Conservation (phyloP, 2,113 vertebrate species). For the Gorilla gorilla region DNA sequence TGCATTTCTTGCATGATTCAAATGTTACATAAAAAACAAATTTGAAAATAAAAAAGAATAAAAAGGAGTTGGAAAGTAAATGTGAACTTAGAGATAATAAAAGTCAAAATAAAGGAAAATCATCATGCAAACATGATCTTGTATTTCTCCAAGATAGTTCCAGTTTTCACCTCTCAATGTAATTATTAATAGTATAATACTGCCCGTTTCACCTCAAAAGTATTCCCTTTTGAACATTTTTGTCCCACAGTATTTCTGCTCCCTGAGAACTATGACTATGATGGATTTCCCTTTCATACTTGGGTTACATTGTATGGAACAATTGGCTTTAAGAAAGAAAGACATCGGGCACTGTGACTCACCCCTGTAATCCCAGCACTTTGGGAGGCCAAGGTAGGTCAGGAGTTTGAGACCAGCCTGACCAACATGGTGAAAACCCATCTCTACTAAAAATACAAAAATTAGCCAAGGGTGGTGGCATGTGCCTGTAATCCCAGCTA, state of each 20-base stretch:
- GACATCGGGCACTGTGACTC: too few species aligned
- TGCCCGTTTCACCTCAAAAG: background rate
- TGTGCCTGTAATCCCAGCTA: too few species aligned
- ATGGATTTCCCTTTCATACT: background rate
- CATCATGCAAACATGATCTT: background rate
- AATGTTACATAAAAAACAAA: background rate
- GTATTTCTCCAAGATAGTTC: background rate
- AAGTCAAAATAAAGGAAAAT: background rate
- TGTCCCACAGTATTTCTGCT: background rate
- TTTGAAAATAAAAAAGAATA: background rate
- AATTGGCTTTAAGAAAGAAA: background rate
- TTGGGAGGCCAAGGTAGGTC: too few species aligned
- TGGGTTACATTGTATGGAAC: background rate
- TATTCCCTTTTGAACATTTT: background rate
- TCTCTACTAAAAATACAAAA: too few species aligned
- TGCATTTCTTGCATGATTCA: background rate
- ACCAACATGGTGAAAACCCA: too few species aligned
- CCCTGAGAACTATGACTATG: background rate
- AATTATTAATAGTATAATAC: background rate
- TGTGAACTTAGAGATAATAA: background rate
- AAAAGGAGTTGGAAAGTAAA: background rate
- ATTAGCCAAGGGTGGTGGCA: too few species aligned
- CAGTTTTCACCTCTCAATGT: background rate
- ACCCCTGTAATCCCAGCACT: too few species aligned
- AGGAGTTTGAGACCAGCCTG: too few species aligned